Evolutionary conservation across 2,113 vertebrate species (phyloP).

Genomic region (Corythaeola cristata): DNA sequence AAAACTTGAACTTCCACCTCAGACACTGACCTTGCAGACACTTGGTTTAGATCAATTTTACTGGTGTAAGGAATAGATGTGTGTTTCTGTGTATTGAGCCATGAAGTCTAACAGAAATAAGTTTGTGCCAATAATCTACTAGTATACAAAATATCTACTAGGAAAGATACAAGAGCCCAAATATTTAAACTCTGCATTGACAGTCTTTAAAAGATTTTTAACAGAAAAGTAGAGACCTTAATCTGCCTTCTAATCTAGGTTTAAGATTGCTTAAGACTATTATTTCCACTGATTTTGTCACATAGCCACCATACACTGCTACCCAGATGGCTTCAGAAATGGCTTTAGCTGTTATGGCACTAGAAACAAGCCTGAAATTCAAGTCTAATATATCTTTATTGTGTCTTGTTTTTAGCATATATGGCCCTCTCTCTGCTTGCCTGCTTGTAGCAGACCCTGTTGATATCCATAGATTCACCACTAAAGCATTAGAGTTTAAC

Average conservation of each 20-base stretch:
- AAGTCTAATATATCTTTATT: background rate
- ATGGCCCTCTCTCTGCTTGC: background rate
- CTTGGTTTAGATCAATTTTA: background rate
- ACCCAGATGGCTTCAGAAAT: background rate
- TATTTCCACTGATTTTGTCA: background rate
- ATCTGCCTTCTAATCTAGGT: background rate
- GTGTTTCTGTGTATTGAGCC: background rate
- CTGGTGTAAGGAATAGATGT: background rate
- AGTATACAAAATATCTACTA: background rate
- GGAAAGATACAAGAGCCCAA: background rate
- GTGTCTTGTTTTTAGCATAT: background rate
- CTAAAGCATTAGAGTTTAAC: background rate
- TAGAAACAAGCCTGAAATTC: background rate
- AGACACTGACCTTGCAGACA: background rate
- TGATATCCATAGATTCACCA: background rate
- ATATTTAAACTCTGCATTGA: background rate
- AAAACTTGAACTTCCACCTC: background rate
- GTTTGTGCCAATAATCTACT: background rate
- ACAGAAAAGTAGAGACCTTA: background rate
- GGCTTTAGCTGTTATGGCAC: background rate
- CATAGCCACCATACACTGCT: background rate
- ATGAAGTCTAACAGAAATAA: background rate
- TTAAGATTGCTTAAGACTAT: background rate
- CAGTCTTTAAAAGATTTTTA: background rate
- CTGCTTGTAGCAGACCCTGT: rapidly evolving